These are phyloP conservation scores for Regulus satrapa DNA, from an alignment of 2,113 vertebrate species.

Conservation along the genomic window DNA sequence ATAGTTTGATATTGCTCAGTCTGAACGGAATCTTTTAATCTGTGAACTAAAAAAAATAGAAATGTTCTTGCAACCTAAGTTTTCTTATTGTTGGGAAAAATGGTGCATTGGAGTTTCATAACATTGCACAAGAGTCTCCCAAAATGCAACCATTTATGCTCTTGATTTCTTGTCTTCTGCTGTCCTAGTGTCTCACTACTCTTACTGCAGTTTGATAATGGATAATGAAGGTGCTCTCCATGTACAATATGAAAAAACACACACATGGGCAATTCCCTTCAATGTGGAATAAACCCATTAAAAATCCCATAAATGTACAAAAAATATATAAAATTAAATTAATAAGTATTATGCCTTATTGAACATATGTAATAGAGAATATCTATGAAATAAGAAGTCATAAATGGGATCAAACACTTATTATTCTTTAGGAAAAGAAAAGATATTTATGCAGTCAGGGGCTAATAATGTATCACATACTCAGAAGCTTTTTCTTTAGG, in stretches of 20 bases:
- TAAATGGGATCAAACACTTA: not conserved
- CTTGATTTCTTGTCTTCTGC: not conserved
- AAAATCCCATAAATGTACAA: not conserved
- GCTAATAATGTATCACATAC: not conserved
- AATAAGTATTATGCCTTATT: not conserved
- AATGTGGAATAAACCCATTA: not conserved
- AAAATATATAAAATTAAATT: not conserved
- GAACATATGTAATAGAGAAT: not conserved
- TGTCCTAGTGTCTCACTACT: not conserved
- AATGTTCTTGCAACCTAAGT: fast-evolving
- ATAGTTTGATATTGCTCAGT: not conserved
- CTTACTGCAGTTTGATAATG: not conserved
- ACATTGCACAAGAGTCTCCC: not conserved
- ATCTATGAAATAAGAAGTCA: not conserved
- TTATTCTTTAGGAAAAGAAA: not conserved
- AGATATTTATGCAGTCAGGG: not conserved
- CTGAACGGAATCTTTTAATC: not conserved
- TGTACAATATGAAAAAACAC: not conserved
- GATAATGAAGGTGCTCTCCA: not conserved
- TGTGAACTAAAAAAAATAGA: not conserved
- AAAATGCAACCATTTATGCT: not conserved
- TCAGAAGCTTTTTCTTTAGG: not conserved
- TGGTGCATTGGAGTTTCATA: not conserved
- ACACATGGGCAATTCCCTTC: not conserved
- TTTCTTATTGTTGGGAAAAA: not conserved